phyloP scores from a whole-genome alignment of 2,888 invertebrate species.

The Pollenia amentaria region DNA sequence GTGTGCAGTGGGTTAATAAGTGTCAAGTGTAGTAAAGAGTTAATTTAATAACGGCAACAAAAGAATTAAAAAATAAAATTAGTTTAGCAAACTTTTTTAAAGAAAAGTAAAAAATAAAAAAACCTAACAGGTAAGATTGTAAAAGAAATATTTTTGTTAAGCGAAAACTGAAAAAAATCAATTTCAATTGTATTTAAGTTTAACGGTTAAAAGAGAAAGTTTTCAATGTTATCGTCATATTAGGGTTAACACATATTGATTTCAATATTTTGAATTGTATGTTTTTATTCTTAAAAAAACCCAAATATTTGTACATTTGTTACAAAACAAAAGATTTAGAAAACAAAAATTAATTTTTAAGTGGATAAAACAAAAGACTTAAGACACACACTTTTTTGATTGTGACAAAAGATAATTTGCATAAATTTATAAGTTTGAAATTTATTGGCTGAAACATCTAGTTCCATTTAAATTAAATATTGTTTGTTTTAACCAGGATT shows the following conservation, averaged over 20 bases:
- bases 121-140: slow-evolving; percentile 65
- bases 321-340: slow-evolving; percentile 56
- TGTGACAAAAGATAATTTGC: not conserved
- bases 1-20: slow-evolving; percentile 37
- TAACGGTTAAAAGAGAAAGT: slow-evolving; percentile 73
- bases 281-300: slow-evolving; percentile 37
- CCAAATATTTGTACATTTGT: not conserved
- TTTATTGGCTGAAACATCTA: not conserved
- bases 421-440: not conserved
- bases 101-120: slow-evolving; percentile 1
- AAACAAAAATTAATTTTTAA: slow-evolving; percentile 30
- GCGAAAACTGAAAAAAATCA: slow-evolving; percentile 26
- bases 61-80: not conserved
- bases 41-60: not conserved
- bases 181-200: not conserved
- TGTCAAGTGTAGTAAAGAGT: slow-evolving; percentile 57
- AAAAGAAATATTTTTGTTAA: not conserved
- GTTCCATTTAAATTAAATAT: no score
- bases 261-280: slow-evolving; percentile 31
- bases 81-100: not conserved
- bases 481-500: no score
- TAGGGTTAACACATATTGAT: slow-evolving; percentile 10
- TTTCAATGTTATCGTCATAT: slow-evolving; percentile 20
- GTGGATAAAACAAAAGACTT: slow-evolving; percentile 32
- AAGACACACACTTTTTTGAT: slow-evolving; percentile 2